phyloP scores from a whole-genome alignment of 2,797 vertebrate species.

The Pseudopleuronectes americanus region DNA sequence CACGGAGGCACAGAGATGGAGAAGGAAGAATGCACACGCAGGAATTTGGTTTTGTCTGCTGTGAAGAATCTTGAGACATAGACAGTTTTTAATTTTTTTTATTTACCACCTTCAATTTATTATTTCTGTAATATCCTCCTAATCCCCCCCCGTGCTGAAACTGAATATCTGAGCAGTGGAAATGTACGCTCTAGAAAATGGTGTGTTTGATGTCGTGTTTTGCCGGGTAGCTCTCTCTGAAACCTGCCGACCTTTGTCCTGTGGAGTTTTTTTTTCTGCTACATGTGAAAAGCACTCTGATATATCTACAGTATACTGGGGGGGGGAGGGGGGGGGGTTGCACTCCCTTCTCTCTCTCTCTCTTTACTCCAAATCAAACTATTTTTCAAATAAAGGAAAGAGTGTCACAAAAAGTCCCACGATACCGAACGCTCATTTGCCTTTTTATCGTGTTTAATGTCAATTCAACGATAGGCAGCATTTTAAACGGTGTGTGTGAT shows the following conservation, averaged over 20 bases:
- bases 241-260: conserved; percentile 77
- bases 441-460: conserved; percentile 75
- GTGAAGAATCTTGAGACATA: conserved; percentile 48
- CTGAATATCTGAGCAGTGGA: conserved; percentile 74
- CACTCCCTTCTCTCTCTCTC: conserved; percentile 73
- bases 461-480: conserved; percentile 45
- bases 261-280: conserved; percentile 77
- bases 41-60: conserved; percentile 58
- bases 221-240: conserved; percentile 72
- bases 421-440: conserved; percentile 64
- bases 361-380: conserved; percentile 77
- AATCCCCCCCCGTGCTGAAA: conserved; percentile 58
- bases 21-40: conserved; percentile 44
- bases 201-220: conserved; percentile 81
- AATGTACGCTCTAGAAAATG: conserved; percentile 74
- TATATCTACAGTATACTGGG: conserved; percentile 75
- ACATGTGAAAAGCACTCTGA: conserved; percentile 83
- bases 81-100: conserved; percentile 27
- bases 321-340: conserved; percentile 59
- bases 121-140: conserved; percentile 76
- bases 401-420: conserved; percentile 78
- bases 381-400: conserved; percentile 88
- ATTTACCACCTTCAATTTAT: conserved; percentile 59
- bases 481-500: conserved; percentile 58
- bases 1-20: conserved; percentile 41